phyloP scores from a whole-genome alignment of 2,113 vertebrate species.

The Saccopteryx leptura region DNA sequence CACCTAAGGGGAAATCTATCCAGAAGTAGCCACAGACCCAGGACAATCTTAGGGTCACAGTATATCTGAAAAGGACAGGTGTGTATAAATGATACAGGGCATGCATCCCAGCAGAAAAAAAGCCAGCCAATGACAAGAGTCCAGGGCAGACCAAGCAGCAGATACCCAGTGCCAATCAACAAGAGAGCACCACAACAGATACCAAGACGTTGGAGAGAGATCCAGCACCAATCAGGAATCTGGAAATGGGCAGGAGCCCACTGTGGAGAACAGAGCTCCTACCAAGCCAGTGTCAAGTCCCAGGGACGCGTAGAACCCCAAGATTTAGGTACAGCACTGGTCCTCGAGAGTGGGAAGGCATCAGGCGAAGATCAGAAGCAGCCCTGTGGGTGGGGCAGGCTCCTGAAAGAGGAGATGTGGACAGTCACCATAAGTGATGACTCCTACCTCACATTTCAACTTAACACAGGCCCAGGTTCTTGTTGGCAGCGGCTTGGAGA shows the following conservation, averaged over 20 bases:
- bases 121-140: neutral
- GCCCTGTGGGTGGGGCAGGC: neutral
- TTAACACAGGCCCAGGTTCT: neutral
- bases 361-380: neutral
- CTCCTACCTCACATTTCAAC: neutral
- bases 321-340: neutral
- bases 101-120: neutral
- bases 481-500: neutral
- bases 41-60: neutral
- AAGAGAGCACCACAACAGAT: neutral
- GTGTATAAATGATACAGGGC: neutral
- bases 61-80: neutral
- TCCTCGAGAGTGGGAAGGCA: neutral
- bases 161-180: neutral
- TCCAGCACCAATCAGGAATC: neutral
- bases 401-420: slow-evolving; percentile 23
- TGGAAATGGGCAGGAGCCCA: neutral
- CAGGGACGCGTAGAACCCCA: too few species aligned
- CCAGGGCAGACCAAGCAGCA: neutral
- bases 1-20: neutral
- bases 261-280: neutral
- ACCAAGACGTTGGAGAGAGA: neutral
- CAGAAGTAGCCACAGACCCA: neutral
- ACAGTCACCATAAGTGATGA: neutral
- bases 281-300: neutral